These are phyloP conservation scores for Ailuropoda melanoleuca DNA, from an alignment of 2,113 vertebrate species.

Conservation along the genomic window DNA sequence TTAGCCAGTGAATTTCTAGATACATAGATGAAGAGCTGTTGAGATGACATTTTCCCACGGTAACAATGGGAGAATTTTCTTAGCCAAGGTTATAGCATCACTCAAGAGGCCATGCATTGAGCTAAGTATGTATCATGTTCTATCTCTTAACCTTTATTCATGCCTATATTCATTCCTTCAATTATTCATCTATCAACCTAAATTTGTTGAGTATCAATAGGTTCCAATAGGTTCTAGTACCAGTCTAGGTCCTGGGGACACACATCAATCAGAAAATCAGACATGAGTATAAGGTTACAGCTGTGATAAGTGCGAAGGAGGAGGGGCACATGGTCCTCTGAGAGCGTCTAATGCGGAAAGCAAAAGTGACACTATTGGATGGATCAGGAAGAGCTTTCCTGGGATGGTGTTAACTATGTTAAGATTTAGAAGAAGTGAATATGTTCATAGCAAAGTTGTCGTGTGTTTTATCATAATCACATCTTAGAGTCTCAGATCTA, in stretches of 20 bases:
- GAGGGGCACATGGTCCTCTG: background rate
- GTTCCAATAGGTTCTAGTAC: background rate
- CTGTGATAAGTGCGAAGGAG: background rate
- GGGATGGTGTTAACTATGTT: background rate
- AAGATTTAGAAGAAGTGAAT: background rate
- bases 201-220: background rate
- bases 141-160: background rate
- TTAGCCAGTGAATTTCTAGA: constrained; percentile 18
- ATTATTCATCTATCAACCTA: background rate
- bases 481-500: background rate
- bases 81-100: background rate
- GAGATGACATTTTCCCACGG: background rate
- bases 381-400: background rate
- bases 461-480: background rate
- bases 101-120: background rate
- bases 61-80: background rate
- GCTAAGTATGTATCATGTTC: background rate
- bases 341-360: background rate
- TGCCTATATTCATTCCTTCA: background rate
- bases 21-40: background rate
- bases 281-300: background rate
- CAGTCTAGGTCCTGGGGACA: background rate
- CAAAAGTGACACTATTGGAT: background rate
- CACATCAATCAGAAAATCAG: background rate
- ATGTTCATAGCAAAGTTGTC: background rate